phyloP scores from a whole-genome alignment of 2,113 vertebrate species.

The Cebus imitator region DNA sequence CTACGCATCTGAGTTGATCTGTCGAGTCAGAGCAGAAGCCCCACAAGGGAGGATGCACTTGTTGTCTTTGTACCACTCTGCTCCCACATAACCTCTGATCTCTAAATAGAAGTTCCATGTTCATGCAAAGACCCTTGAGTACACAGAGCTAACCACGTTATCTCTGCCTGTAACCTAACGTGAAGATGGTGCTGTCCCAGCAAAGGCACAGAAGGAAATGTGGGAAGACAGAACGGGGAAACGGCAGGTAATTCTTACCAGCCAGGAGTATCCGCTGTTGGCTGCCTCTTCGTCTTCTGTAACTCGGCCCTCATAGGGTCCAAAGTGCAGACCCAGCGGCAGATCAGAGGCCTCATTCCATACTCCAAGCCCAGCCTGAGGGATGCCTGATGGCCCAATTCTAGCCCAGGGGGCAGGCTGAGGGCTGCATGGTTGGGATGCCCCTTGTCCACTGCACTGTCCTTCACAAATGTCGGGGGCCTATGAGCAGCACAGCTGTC shows the following conservation, averaged over 20 bases:
- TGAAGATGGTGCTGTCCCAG: too few relatives aligned
- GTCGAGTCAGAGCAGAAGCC: background rate
- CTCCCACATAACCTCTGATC: background rate
- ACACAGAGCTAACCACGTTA: background rate
- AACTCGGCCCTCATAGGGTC: slow-evolving; percentile 87
- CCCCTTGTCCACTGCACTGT: too few relatives aligned
- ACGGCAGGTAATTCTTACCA: slow-evolving; percentile 79
- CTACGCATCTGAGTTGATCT: accelerated
- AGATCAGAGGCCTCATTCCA: slow-evolving; percentile 85
- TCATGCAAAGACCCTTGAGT: background rate
- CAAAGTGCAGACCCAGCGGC: slow-evolving; percentile 88
- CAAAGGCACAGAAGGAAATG: background rate
- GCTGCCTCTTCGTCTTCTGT: slow-evolving; percentile 83
- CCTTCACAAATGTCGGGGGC: too few relatives aligned
- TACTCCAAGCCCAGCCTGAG: slow-evolving; percentile 87
- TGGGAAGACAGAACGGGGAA: background rate
- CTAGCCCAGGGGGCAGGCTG: slow-evolving; percentile 85
- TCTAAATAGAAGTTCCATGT: background rate
- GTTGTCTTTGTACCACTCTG: background rate
- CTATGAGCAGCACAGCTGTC: background rate
- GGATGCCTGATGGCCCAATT: slow-evolving; percentile 86
- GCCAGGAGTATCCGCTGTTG: slow-evolving; percentile 89
- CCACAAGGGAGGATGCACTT: background rate
- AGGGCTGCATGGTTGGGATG: too few relatives aligned
- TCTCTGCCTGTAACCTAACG: background rate